Evolutionary conservation across 2,888 invertebrate species (phyloP), one percentile per base, ranked within the genome.

Genomic region (Oegoconia quadripuncta): DNA sequence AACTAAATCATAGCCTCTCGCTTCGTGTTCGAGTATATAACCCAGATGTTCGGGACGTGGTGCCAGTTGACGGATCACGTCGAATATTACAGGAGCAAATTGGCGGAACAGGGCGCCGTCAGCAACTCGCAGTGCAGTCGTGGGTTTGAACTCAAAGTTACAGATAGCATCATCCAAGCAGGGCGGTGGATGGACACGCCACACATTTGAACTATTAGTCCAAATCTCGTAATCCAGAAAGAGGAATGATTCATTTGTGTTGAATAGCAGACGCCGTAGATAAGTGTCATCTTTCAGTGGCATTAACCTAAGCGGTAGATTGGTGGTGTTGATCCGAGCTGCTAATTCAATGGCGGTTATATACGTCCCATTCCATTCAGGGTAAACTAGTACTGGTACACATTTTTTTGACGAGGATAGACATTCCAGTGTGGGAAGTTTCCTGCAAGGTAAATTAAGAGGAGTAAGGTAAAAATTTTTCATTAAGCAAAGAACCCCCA

Each of bases 221-320:
- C 60, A 65, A 17, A 65, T 31, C 15, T 57, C 46, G 37, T 60
- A 61, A 48, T 68, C 68, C 14, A 65, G 33, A 34, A 66, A 62
- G 9, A 69, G 44, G 28, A 60, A 52, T 0, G 60, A 54, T 30
- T 17, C 9, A 8, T 8, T 15, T 28, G 14, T 2, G 8, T 27
- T 12, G 16, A 8, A 18, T 8, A 33, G 14, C 5, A 15, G 9
- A 9, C 14, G 33, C 5, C 9, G 22, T 7, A 33, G 23, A 2
- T 9, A n/a, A 0, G 16, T 8, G 25, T 25, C n/a, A n/a, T 13
- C 16, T 3, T 7, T 5, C n/a, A 34, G 16, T 3, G 16, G 12
- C 11, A 25, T 16, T 2, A 20, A 6, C 2, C 34, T 15, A 15
- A 23, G 15, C 5, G n/a, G 34, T 4, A 25, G 25, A 9, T 8